Base-by-base conservation (phyloP, 2,797 vertebrate species). In the Acrossocheilus wenchowensis region DNA sequence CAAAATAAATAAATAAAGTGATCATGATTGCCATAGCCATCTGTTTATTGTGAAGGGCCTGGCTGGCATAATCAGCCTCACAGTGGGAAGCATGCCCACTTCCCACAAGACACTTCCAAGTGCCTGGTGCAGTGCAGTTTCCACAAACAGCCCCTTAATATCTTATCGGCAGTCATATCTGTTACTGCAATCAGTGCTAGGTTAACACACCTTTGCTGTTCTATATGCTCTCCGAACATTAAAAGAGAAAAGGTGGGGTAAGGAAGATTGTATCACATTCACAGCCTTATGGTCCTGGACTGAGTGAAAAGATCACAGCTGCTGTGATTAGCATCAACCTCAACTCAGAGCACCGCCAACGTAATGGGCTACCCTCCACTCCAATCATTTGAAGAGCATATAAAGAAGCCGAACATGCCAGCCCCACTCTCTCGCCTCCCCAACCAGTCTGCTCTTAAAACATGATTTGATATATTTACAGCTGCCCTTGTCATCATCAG, bases 361-460 rank as follows among this genome's bases (percentile, higher is more conserved):
- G 88, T 78, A 85, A 80, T 87, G 23, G 81, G 48, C 66, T 39
- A 7, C 81, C 81, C 57, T 87, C 89, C 88, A 88, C 90, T 92
- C 87, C 83, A 90, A 90, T 92, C 90, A 91, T 84, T 72, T 90
- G 89, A 83, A 90, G 84, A 81, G 77, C 81, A 85, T 83, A 87
- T 86, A 81, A 83, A 90, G 80, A 74, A 90, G 79, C 45, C 11
- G 30, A 74, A 87, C 82, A 84, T 83, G 77, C 41, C 78, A 81
- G 71, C 75, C 60, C 62, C 41, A 69, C 82, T 85, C 69, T 64
- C 69, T 60, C 75, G 69, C 54, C 72, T 84, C 62, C 45, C 43
- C 43, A 84, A 30, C 30, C 0, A 43, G 39, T 57, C 41, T 66
- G 26, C 78, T 83, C 21, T 83, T 83, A n/a, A 62, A 62, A 50